Evolutionary conservation across 2,888 invertebrate species (phyloP), one percentile per base, ranked within the genome.

Genomic region (Aporophyla lueneburgensis): DNA sequence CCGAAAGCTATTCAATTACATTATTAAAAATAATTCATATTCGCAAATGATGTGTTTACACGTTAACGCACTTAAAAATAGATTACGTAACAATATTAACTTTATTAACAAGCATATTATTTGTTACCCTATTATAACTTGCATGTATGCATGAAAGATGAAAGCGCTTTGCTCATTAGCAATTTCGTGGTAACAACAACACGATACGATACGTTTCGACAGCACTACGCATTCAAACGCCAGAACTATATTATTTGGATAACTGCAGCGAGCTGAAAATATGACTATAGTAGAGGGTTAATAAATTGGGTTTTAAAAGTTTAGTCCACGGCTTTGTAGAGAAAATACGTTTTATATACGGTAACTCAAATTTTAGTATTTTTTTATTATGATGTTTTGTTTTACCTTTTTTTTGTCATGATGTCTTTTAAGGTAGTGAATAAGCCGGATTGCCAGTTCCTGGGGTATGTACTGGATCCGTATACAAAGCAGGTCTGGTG

Each of bases 101-200:
- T 40, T 40, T 5, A 9, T 33, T 24, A 40, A 21, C 9, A 40
- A 24, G n/a, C 10, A 6, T 40, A 40, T 24, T 12, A 12, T 33
- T 12, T 65, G 21, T n/a, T 12, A 33, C 0, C n/a, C 5, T 5
- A 65, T 49, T n/a, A 46, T 4, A 16, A n/a, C 12, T 7, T 7
- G 12, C 21, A 51, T 3, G 40, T 12, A 43, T 43, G 10, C 53
- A 53, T 24, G 10, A 69, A 24, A 69, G 21, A n/a, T 53, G 40
- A 69, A 27, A 71, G 43, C 5, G 27, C 16, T 53, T 71, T 7
- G 21, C 10, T 53, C 21, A 71, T 71, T 43, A 69, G 40, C 16
- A 10, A 54, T 27, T 2, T 51, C 16, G 21, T 19, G 21, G 27
- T 46, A 46, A 43, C 58, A 12, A 40, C 1, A 56, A 6, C n/a